A percentile compares a stretch with the other conserved stretches of the same genome.
phyloP scores from a whole-genome alignment of 1,140 invertebrate genomes.

The Leguminivora glycinivorella region DNA sequence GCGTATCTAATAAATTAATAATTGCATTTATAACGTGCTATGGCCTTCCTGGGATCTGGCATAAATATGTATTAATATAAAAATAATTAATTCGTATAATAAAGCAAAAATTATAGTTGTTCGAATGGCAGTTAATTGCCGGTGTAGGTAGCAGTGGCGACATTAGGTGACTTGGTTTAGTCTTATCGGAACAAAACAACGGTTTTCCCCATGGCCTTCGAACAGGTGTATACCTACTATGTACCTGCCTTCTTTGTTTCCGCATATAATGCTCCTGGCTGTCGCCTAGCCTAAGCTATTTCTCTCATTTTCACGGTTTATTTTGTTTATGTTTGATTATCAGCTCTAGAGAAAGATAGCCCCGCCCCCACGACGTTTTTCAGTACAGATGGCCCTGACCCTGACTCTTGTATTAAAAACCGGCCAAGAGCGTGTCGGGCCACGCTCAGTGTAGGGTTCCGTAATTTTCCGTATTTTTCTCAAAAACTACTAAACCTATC shows the following conservation, averaged over 20 bases:
- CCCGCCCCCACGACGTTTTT: too few relatives aligned
- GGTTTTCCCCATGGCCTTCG: conserved; percentile 17
- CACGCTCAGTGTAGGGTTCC: too few relatives aligned
- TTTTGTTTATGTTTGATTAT: background rate
- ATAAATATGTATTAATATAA: too few relatives aligned
- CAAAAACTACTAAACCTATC: too few relatives aligned
- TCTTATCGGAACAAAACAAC: conserved; percentile 23
- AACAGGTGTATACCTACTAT: background rate
- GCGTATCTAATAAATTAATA: too few relatives aligned
- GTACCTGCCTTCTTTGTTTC: background rate
- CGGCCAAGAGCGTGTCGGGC: too few relatives aligned
- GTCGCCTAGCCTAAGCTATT: background rate
- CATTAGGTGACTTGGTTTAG: background rate
- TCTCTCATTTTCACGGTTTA: background rate
- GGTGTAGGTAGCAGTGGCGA: background rate
- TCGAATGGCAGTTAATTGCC: background rate
- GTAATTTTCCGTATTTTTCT: too few relatives aligned
- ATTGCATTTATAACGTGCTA: too few relatives aligned
- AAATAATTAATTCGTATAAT: background rate
- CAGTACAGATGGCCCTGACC: too few relatives aligned
- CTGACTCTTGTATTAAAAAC: too few relatives aligned
- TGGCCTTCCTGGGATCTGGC: too few relatives aligned
- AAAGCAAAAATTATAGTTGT: background rate
- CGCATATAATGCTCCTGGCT: background rate
- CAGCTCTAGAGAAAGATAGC: too few relatives aligned